These are phyloP conservation scores for Araneus ventricosus DNA, from an alignment of 1,140 invertebrate species.

Conservation along the genomic window DNA sequence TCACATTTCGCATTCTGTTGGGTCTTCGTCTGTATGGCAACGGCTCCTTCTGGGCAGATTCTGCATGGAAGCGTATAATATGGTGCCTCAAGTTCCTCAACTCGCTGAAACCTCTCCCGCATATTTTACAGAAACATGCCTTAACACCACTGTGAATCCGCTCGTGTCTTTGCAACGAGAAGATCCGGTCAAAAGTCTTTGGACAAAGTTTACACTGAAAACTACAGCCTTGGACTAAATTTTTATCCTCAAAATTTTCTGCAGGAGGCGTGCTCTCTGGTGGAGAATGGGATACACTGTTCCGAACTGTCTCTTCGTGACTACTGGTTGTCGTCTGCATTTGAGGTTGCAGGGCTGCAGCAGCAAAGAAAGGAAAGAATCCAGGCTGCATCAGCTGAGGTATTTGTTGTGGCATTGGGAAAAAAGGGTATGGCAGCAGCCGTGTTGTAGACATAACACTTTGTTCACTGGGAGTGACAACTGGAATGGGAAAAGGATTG, in stretches of 20 bases:
- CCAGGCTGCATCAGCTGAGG: conserved; percentile 70
- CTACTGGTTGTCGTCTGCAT: conserved; percentile 20
- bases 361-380: conserved; percentile 73
- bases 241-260: conserved; percentile 63
- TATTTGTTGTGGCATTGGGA: conserved; percentile 74
- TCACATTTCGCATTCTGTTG: conserved; percentile 63
- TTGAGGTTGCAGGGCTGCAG: conserved; percentile 62
- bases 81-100: conserved; percentile 81
- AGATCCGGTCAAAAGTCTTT: conserved; percentile 83
- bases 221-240: conserved; percentile 47
- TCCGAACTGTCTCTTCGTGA: conserved; percentile 48
- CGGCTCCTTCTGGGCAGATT: conserved; percentile 79
- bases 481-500: conserved; percentile 73
- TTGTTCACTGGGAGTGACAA: conserved; percentile 67
- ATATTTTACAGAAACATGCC: conserved; percentile 81
- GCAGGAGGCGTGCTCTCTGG: not conserved
- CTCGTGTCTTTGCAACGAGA: conserved; percentile 80
- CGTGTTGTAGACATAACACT: conserved; percentile 62
- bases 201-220: conserved; percentile 80
- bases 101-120: conserved; percentile 82
- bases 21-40: conserved; percentile 77
- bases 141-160: conserved; percentile 80
- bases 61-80: conserved; percentile 80
- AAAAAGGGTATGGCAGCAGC: conserved; percentile 69
- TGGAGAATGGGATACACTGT: not conserved